Evolutionary conservation across 2,113 vertebrate genomes (phyloP).

Genomic region (Myanophis thanlyinensis): DNA sequence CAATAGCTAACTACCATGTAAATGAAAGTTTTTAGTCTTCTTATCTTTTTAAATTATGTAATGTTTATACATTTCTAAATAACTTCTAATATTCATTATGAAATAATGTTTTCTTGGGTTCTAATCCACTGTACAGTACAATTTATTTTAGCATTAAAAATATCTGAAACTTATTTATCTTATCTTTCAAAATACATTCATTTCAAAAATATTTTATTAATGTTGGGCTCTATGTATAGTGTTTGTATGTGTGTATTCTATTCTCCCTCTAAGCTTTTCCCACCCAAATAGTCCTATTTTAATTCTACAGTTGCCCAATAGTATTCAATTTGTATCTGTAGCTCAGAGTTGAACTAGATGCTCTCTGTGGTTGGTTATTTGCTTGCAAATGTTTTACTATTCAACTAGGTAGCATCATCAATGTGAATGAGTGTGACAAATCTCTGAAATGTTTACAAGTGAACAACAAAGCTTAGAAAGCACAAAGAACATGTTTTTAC

Average conservation of each 20-base stretch:
- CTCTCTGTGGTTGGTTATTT: background rate
- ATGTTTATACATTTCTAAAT: background rate
- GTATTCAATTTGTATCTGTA: background rate
- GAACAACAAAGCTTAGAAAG: background rate
- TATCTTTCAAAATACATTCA: background rate
- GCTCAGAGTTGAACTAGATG: background rate
- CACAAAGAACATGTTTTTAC: background rate
- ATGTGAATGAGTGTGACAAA: background rate
- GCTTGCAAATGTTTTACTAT: background rate
- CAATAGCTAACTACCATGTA: background rate
- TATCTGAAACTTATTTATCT: background rate
- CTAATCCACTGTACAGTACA: background rate
- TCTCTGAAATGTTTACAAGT: background rate
- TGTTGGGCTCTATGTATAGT: background rate
- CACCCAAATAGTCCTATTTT: background rate
- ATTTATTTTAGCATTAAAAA: background rate
- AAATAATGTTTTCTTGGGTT: background rate
- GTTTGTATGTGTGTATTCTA: background rate
- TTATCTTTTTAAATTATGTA: background rate
- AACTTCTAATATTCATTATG: background rate
- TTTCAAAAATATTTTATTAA: background rate
- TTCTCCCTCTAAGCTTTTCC: background rate
- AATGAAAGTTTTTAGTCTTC: background rate
- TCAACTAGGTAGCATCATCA: background rate
- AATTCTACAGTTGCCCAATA: background rate